Percentiles rank a stretch among this genome's conserved stretches.
These are phyloP conservation scores for Lampropteryx suffumata DNA, from an alignment of 2,888 invertebrate genomes.

Conservation along the genomic window DNA sequence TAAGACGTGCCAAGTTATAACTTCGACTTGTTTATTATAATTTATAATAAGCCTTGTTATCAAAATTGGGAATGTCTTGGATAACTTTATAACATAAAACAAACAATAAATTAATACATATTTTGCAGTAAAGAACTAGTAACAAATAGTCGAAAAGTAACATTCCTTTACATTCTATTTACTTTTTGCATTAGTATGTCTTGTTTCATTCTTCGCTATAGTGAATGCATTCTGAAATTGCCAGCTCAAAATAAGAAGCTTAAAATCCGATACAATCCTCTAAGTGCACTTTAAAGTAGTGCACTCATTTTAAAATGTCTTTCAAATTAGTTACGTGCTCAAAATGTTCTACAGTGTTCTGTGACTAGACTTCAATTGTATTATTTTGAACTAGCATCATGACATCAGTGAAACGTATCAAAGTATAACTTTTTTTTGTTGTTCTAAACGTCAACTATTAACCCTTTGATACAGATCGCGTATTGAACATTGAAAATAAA, in stretches of 20 bases:
- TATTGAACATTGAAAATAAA: too few relatives aligned
- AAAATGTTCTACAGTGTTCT: constrained; percentile 17
- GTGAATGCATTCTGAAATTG: constrained; percentile 17
- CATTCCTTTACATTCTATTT: neutral
- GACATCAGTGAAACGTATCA: too few relatives aligned
- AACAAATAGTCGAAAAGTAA: too few relatives aligned
- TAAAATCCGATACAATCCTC: constrained; percentile 24
- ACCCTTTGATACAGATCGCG: too few relatives aligned
- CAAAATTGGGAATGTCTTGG: neutral
- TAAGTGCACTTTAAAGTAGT: constrained; percentile 23
- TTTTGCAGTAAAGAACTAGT: too few relatives aligned
- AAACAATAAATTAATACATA: too few relatives aligned
- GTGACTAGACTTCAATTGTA: neutral
- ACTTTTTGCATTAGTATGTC: constrained; percentile 7
- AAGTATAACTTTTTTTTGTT: too few relatives aligned
- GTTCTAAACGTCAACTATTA: too few relatives aligned
- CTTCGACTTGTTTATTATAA: constrained; percentile 1
- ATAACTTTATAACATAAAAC: too few relatives aligned
- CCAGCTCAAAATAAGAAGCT: constrained; percentile 16
- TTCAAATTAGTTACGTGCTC: constrained; percentile 18
- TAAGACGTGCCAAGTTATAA: constrained; percentile 17
- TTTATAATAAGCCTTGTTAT: constrained; percentile 1
- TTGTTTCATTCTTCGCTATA: constrained; percentile 16
- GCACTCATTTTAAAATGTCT: constrained; percentile 22
- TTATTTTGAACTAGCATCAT: too few relatives aligned